Evolutionary conservation across 1,140 invertebrate genomes (phyloP).

Genomic region (Scaptomyza montana): DNA sequence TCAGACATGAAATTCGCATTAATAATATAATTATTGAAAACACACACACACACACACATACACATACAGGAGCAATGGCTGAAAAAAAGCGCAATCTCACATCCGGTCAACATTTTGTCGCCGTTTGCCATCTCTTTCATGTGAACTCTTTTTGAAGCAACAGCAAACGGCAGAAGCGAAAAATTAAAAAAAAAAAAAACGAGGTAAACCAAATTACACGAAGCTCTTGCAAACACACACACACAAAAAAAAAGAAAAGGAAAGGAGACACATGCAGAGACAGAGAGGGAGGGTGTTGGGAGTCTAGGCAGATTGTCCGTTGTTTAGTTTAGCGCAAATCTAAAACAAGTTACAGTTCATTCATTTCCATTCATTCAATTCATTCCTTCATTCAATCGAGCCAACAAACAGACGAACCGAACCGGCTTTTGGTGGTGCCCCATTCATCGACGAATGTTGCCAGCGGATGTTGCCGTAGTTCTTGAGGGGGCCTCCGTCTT

Average conservation of each 20-base stretch:
- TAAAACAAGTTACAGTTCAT: conserved; percentile 82
- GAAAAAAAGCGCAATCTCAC: conserved; percentile 76
- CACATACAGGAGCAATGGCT: conserved; percentile 35
- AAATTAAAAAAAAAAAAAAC: conserved; percentile 34
- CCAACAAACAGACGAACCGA: conserved; percentile 10
- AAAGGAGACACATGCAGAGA: neutral
- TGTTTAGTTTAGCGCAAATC: conserved; percentile 67
- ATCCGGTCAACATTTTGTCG: conserved; percentile 81
- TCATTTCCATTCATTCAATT: conserved; percentile 75
- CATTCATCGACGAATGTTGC: conserved; percentile 45
- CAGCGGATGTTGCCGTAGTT: conserved; percentile 76
- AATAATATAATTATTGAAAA: conserved; percentile 73
- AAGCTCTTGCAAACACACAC: too few relatives aligned
- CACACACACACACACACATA: conserved; percentile 19
- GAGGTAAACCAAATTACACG: conserved; percentile 75
- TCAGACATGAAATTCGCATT: conserved; percentile 73
- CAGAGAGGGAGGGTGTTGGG: conserved; percentile 10
- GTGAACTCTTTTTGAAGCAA: conserved; percentile 69
- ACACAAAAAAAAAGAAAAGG: too few relatives aligned
- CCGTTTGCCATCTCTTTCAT: conserved; percentile 68
- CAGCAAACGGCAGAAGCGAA: conserved; percentile 40
- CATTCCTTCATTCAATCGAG: conserved; percentile 61
- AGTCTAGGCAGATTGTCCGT: conserved; percentile 67
- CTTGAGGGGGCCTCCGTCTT: conserved; percentile 48
- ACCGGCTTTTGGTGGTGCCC: conserved; percentile 59